phyloP scores from a whole-genome alignment of 2,113 vertebrate genomes.

The Archocentrus centrarchus region DNA sequence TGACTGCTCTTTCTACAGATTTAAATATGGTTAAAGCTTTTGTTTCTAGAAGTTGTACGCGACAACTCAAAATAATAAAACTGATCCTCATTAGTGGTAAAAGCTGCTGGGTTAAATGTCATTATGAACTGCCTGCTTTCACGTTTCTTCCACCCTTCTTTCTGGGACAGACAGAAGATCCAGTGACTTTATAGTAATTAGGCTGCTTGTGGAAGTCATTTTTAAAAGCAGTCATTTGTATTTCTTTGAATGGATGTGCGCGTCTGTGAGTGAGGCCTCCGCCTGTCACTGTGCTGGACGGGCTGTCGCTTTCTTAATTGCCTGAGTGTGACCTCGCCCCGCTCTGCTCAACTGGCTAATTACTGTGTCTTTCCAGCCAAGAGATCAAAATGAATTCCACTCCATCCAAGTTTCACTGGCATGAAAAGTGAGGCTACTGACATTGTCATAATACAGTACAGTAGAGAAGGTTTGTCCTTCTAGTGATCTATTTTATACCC shows the following conservation, averaged over 20 bases:
- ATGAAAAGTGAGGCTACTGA: constrained; percentile 64
- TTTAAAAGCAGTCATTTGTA: constrained; percentile 22
- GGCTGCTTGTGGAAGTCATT: constrained; percentile 7
- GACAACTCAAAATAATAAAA: background rate
- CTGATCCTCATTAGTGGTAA: background rate
- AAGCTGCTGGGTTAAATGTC: too few species aligned
- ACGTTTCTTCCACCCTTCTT: background rate
- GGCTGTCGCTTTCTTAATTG: constrained; percentile 80
- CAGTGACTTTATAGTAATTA: constrained; percentile 46
- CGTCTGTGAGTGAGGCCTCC: constrained; percentile 22
- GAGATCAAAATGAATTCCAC: constrained; percentile 61
- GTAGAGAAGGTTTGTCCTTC: constrained; percentile 66
- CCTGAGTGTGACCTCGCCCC: constrained; percentile 70
- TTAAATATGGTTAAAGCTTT: background rate
- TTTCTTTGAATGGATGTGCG: background rate
- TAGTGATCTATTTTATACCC: constrained; percentile 26
- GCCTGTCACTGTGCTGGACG: constrained; percentile 60
- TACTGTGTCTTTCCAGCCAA: constrained; percentile 72
- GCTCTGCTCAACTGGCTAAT: constrained; percentile 77
- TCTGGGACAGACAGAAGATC: constrained; percentile 35
- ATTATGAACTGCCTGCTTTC: background rate
- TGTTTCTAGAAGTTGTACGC: background rate
- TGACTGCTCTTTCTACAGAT: background rate
- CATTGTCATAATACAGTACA: constrained; percentile 52
- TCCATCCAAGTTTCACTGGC: constrained; percentile 64